Evolutionary conservation across 2,888 invertebrate genomes (phyloP), one percentile per base, ranked within the genome.

Genomic region (Entomobrya multifasciata): DNA sequence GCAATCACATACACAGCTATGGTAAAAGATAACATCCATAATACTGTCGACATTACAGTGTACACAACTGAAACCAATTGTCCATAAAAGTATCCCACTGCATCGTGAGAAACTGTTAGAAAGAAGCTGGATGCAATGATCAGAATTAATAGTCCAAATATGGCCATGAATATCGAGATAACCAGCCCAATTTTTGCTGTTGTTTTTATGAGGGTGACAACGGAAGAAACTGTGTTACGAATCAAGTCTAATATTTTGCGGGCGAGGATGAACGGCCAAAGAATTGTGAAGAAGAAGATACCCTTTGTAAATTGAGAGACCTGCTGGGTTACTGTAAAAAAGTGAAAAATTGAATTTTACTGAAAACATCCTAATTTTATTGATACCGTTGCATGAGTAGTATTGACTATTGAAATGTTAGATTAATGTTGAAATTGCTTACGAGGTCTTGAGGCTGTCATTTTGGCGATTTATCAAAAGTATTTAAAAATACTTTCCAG

Each of bases 11-110:
- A 22, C 8, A 81, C 5, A 8, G 27, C 74, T 11, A 30, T 5
- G 0, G 36, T 22, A 60, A 72, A 36, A 41, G 60, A 57, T 20
- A 22, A 82, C 27, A 62, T 67, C 82, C 82, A 82, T 13, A 82
- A 41, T 15, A 47, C 25, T 60, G 22, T 72, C 13, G 72, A 60
- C 13, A 82, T 5, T 6, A 82, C 11, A 10, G 44, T 10, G 22
- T 82, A 60, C 0, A 62, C 74, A 2, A 76, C 65, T 8, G 62
- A 17, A 22, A 0, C 49, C 0, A 83, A 20, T 25, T 76, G 74
- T 25, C 36, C 44, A 13, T 20, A 74, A n/a, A 83, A 5, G 41
- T 83, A 83, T 15, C 62, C 20, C 0, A 27, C 41, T 11, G 27
- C 76, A 5, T 83, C 83, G 10, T 60, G 72, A 17, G 62, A 49